Evolutionary conservation across 92 coral and sea anemone genomes (phyloP).

Genomic region (Epizoanthus illoricatus): DNA sequence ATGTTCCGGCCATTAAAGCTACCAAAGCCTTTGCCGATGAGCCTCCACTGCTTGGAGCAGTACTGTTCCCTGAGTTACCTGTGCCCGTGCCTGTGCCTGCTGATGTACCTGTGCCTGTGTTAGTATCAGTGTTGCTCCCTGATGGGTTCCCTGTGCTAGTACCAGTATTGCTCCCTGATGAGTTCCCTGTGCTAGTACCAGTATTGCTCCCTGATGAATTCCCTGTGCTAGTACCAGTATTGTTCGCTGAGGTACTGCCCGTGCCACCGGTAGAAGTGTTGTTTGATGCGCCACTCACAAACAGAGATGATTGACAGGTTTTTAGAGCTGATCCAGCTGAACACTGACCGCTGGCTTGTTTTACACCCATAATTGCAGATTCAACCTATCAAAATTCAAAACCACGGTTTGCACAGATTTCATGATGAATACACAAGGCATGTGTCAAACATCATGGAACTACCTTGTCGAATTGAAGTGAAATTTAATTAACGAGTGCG

Average conservation of each 20-base stretch:
- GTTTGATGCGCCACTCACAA: constrained; percentile 5
- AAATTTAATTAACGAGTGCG: too few species aligned
- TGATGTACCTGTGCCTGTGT: too few species aligned
- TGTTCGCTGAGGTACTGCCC: not conserved
- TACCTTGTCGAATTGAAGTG: too few species aligned
- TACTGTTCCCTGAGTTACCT: not conserved
- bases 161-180: not conserved
- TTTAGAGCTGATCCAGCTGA: constrained; percentile 23
- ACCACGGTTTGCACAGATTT: too few species aligned
- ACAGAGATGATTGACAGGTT: constrained; percentile 32
- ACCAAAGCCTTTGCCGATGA: constrained; percentile 23
- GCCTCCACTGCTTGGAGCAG: not conserved
- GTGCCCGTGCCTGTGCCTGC: not conserved
- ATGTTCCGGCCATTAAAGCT: constrained; percentile 32
- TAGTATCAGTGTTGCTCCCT: too few species aligned
- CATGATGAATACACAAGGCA: too few species aligned
- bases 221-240: not conserved
- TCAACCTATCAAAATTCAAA: constrained; percentile 4
- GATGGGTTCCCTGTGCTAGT: not conserved
- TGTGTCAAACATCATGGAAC: too few species aligned
- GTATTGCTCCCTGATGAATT: not conserved
- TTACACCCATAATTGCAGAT: constrained; percentile 26
- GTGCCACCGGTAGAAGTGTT: constrained; percentile 2
- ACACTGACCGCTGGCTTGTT: constrained; percentile 35
- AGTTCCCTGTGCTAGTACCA: not conserved